Percentiles rank a stretch among this genome's conserved stretches.
Evolutionary conservation across 2,888 invertebrate genomes (phyloP).

Genomic region (Eristalis intricaria): DNA sequence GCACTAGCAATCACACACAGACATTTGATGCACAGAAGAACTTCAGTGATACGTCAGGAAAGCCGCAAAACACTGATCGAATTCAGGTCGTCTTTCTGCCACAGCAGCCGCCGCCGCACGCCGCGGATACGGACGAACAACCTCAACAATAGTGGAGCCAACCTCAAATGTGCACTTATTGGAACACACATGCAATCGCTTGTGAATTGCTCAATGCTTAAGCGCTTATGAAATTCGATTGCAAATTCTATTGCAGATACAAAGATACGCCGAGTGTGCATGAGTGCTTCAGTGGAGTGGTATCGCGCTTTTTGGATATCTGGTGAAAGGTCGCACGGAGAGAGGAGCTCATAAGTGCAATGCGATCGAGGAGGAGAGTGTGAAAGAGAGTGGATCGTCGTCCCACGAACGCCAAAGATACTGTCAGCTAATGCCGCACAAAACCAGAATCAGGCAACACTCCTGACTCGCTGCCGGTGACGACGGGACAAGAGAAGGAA

Average conservation of each 20-base stretch:
- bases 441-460: background rate
- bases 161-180: conserved; percentile 56
- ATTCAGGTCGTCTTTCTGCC: conserved; percentile 48
- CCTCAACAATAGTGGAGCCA: conserved; percentile 39
- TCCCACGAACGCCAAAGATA: background rate
- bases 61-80: conserved; percentile 50
- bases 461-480: background rate
- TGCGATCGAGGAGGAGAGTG: background rate
- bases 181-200: conserved; percentile 62
- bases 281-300: background rate
- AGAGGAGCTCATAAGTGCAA: background rate
- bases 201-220: conserved; percentile 54
- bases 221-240: conserved; percentile 61
- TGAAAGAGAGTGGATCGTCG: background rate
- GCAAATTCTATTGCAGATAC: conserved; percentile 22
- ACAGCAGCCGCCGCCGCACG: conserved; percentile 6
- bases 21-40: conserved; percentile 37
- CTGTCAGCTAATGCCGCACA: background rate
- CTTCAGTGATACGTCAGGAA: conserved; percentile 9
- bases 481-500: background rate
- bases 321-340: conserved; percentile 46
- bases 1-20: conserved; percentile 11
- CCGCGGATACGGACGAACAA: conserved; percentile 38
- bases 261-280: background rate
- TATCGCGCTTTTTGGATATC: background rate